These are phyloP conservation scores for Acestrorhynchus altus DNA, from an alignment of 2,797 vertebrate genomes.

Conservation along the genomic window DNA sequence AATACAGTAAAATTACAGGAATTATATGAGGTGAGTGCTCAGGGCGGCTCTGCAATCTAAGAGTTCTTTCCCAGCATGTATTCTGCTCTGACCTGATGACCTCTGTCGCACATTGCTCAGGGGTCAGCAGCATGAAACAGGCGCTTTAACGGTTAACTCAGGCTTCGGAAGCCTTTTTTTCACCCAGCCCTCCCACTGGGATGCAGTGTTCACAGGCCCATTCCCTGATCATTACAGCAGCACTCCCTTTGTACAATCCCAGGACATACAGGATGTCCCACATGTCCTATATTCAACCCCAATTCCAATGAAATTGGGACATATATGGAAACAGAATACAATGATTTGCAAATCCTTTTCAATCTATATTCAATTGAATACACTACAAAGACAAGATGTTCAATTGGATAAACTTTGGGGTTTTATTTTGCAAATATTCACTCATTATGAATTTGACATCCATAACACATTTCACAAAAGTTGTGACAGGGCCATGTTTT, in stretches of 20 bases:
- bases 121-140: constrained; percentile 76
- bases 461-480: too few relatives aligned
- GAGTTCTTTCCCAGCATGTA: constrained; percentile 47
- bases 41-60: constrained; percentile 51
- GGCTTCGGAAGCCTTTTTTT: constrained; percentile 44
- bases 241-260: neutral
- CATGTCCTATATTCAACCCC: too few relatives aligned
- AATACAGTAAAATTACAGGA: constrained; percentile 74
- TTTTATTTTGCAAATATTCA: too few relatives aligned
- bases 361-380: too few relatives aligned
- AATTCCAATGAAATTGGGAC: too few relatives aligned
- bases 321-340: too few relatives aligned
- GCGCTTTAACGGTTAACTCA: constrained; percentile 75
- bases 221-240: constrained; percentile 27
- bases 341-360: too few relatives aligned
- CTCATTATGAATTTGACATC: too few relatives aligned
- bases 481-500: too few relatives aligned
- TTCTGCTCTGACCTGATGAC: constrained; percentile 65
- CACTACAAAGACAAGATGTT: too few relatives aligned
- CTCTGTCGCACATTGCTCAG: constrained; percentile 69
- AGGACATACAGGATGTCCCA: too few relatives aligned
- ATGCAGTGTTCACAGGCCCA: constrained; percentile 14
- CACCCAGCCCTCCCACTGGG: constrained; percentile 23
- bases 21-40: constrained; percentile 71
- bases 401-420: too few relatives aligned